Percentiles rank a stretch among this genome's conserved stretches.
phyloP scores from a whole-genome alignment of 1,140 invertebrate genomes.

The Cotesia typhae region DNA sequence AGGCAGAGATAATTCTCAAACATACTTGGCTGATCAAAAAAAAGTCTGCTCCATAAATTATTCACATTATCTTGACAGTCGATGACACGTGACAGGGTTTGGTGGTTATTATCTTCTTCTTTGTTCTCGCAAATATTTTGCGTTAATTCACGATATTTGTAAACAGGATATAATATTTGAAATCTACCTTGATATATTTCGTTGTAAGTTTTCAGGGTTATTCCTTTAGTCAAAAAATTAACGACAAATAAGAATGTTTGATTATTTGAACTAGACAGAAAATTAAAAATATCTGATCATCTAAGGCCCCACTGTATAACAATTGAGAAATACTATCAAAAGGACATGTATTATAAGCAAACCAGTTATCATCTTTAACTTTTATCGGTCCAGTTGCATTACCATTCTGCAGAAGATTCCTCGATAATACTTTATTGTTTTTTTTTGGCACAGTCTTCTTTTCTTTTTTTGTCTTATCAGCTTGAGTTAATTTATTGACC shows the following conservation, averaged over 20 bases:
- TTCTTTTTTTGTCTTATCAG: neutral
- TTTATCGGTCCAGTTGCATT: neutral
- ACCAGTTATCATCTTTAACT: neutral
- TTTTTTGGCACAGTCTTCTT: neutral
- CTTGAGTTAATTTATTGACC: too few species aligned
- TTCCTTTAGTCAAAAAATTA: neutral
- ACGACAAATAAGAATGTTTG: neutral
- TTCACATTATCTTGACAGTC: neutral
- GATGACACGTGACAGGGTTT: neutral
- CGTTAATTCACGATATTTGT: neutral
- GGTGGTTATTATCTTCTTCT: too few species aligned
- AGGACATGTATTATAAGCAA: neutral
- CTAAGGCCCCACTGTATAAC: neutral
- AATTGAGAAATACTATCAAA: neutral
- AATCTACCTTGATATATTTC: neutral
- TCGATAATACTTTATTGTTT: neutral
- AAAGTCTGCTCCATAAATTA: conserved; percentile 2
- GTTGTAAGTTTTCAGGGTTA: neutral
- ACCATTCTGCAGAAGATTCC: neutral
- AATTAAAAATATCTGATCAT: neutral
- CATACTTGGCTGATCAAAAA: neutral
- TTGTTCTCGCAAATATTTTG: neutral
- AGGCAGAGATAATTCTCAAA: neutral
- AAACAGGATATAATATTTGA: neutral
- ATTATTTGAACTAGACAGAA: neutral